Conservation (phyloP, 2,888 invertebrate species). For the Carabus problematicus region DNA sequence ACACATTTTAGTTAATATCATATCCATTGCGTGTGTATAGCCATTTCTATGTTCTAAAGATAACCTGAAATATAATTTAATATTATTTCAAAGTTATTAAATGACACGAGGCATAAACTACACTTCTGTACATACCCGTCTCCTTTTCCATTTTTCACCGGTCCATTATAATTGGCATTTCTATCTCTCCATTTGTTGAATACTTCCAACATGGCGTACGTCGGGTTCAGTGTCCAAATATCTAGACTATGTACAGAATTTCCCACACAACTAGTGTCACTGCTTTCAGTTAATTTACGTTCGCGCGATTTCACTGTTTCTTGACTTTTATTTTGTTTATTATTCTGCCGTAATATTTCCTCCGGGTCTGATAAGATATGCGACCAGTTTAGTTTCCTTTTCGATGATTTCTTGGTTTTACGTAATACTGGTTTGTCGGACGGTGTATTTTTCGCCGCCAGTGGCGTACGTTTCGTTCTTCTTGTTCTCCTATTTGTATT, state of each 20-base stretch:
- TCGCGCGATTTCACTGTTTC: constrained; percentile 56
- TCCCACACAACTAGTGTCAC: constrained; percentile 58
- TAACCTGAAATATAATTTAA: constrained; percentile 15
- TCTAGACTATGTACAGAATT: constrained; percentile 60
- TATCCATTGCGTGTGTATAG: constrained; percentile 67
- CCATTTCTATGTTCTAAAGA: constrained; percentile 52
- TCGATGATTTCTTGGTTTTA: constrained; percentile 59
- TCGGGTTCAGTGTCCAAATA: constrained; percentile 66
- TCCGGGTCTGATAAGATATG: constrained; percentile 72
- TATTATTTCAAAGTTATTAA: constrained; percentile 11
- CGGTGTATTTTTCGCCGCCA: constrained; percentile 68
- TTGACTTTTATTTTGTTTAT: constrained; percentile 53
- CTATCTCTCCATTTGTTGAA: constrained; percentile 68
- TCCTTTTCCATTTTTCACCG: constrained; percentile 46
- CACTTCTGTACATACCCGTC: constrained; percentile 51
- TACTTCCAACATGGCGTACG: constrained; percentile 76
- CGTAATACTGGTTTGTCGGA: constrained; percentile 64
- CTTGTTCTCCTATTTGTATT: constrained; percentile 56
- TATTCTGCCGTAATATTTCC: constrained; percentile 64
- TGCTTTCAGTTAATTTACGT: constrained; percentile 58
- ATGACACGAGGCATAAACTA: not conserved
- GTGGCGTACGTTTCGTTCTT: constrained; percentile 58
- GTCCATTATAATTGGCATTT: constrained; percentile 53
- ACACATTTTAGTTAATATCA: constrained; percentile 61
- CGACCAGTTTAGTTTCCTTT: constrained; percentile 70